These are phyloP conservation scores for Caenorhabditis sp. DNA, from an alignment of 2,888 invertebrate species.

Conservation along the genomic window DNA sequence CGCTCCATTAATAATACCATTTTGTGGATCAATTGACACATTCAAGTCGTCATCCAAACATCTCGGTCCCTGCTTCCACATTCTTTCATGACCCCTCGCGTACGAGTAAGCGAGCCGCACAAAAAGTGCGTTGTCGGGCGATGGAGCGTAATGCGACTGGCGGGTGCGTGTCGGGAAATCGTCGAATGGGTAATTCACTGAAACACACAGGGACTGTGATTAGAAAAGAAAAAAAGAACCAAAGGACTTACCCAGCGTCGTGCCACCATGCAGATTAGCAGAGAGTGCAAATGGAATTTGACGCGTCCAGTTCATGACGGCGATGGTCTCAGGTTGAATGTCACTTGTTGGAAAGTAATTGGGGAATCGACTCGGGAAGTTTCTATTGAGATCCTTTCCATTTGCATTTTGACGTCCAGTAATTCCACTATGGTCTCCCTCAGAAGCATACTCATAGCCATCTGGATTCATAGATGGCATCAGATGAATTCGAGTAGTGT, in stretches of 20 bases:
- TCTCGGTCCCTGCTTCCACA: constrained; percentile 79
- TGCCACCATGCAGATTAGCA: constrained; percentile 85
- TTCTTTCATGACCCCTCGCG: constrained; percentile 75
- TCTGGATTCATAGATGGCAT: constrained; percentile 99
- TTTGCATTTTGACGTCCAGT: constrained; percentile 87
- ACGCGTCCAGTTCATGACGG: constrained; percentile 83
- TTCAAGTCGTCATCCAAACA: constrained; percentile 75
- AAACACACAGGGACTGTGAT: constrained; percentile 7
- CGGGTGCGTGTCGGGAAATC: constrained; percentile 86
- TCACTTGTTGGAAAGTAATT: constrained; percentile 69
- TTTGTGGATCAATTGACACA: constrained; percentile 87
- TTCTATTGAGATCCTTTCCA: constrained; percentile 91
- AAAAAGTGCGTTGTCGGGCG: constrained; percentile 79
- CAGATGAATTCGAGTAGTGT: constrained; percentile 92
- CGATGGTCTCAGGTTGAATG: constrained; percentile 83
- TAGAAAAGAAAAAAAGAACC: too few relatives aligned
- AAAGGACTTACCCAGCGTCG: constrained; percentile 89
- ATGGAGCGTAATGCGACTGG: constrained; percentile 66
- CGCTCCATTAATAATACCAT: constrained; percentile 96
- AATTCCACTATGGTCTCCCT: constrained; percentile 68
- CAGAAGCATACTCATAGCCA: constrained; percentile 85
- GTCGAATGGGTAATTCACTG: constrained; percentile 93
- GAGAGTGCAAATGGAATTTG: constrained; percentile 80
- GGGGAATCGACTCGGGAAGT: constrained; percentile 91
- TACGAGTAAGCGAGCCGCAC: constrained; percentile 80